These are phyloP conservation scores for Oreochromis tanganicae DNA, from an alignment of 2,113 vertebrate genomes.

Conservation along the genomic window DNA sequence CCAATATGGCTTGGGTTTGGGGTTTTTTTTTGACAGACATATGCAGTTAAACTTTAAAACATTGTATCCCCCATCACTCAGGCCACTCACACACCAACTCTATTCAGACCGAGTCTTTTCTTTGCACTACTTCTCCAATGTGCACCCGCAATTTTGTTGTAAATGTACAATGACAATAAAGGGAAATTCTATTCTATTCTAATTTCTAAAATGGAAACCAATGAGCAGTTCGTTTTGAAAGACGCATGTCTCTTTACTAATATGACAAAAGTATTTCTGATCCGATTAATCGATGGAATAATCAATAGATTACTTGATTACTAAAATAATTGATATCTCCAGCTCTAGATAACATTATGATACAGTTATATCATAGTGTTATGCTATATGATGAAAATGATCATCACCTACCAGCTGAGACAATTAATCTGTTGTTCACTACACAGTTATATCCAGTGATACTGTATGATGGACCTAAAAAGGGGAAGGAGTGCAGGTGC, in stretches of 20 bases:
- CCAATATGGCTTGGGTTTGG: not conserved
- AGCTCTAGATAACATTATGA: not conserved
- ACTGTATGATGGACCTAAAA: not conserved
- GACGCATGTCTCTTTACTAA: not conserved
- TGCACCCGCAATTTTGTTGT: not conserved
- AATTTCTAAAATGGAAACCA: not conserved
- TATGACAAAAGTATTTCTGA: not conserved
- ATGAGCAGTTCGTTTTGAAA: not conserved
- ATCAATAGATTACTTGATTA: not conserved
- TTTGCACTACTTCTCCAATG: not conserved
- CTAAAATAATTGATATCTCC: not conserved
- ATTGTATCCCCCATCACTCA: too few relatives aligned
- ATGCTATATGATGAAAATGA: not conserved
- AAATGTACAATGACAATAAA: not conserved
- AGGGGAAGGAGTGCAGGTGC: slow-evolving; percentile 35
- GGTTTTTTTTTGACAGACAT: not conserved
- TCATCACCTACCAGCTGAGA: not conserved
- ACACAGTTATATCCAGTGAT: not conserved
- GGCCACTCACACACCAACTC: not conserved
- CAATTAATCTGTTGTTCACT: not conserved
- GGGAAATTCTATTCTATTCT: not conserved
- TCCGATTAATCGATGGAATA: not conserved
- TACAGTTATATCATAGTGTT: not conserved
- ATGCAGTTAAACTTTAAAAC: not conserved
- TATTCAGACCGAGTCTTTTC: not conserved